Base-by-base conservation (phyloP, 2,888 invertebrate species). In the Mythimna pallens region DNA sequence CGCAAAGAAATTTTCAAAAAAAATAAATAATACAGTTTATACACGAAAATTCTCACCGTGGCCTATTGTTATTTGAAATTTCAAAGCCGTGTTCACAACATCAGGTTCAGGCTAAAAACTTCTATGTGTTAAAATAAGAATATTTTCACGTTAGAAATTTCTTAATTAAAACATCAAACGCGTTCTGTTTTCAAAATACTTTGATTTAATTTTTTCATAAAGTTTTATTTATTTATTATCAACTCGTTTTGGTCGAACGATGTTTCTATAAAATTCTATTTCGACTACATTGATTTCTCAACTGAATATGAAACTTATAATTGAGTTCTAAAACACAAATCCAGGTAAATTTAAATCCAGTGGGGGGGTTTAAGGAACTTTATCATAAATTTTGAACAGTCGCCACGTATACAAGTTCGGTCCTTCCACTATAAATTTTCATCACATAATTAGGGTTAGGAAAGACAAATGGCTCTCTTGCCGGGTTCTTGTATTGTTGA, bases 391-490 rank as follows among this genome's bases (percentile, higher is more conserved):
- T 62, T 80, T 36, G 34, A 73, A 30, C 40, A 62, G 78, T 70
- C 70, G 70, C 76, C 84, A 82, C 85, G 75, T 82, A 84, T 87
- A 83, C 74, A 87, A 89, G 86, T 91, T 90, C 61, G 88, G 90
- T 89, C 84, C 87, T 83, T 86, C 88, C 86, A 86, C 90, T 82
- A 94, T 94, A 94, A 93, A 94, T 94, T 93, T 90, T 92, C 92
- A 93, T 93, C 92, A 92, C 89, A 91, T 93, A 94, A 94, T 94
- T 93, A 94, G 91, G 90, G 91, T 92, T 92, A 91, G 90, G 92
- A 92, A 92, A 94, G 93, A 94, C 90, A 93, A 93, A 94, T 92
- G 86, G 91, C 89, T 88, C 91, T 90, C 91, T 87, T 87, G 89
- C 86, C 86, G 85, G 82, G 75, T 82, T 80, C 86, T 83, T 86